Base-by-base conservation (phyloP, 2,797 vertebrate species). In the Enteromius paludinosus region DNA sequence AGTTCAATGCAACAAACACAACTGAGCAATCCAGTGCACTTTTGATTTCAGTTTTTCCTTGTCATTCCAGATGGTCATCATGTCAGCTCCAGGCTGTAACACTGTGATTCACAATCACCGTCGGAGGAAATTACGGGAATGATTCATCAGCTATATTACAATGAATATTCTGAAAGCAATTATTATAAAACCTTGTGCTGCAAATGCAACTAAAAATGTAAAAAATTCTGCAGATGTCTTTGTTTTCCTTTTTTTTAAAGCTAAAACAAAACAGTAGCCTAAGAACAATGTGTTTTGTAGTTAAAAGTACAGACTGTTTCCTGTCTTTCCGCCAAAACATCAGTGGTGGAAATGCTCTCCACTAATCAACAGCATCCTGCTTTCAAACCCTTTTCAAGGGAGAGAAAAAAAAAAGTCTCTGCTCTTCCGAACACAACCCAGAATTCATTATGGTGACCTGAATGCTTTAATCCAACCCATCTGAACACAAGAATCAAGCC, bases 341-440 rank as follows among this genome's bases (percentile, higher is more conserved):
- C 56, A 45, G 62, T 62, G 30, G 30, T 82, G 75, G 38, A 85
- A 86, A 84, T 82, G 74, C 69, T 86, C 81, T 87, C 82, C 72
- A 20, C 49, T 68, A 66, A 87, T 89, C 86, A 79, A 84, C 83
- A 66, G 12, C 80, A 64, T 52, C 66, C 72, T 64, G 38, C 65
- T 85, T 83, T 82, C 43, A 74, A 59, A 43, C 49, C 78, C 61
- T 18, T 8, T 71, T 61, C 20, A 78, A 68, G 73, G 80, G 82
- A 78, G 41, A 45, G 43, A 45, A 83, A 87, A 81, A 81, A 59
- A 81, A 81, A 59, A 59, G 41, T 77, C 86, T 65, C 49, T 78
- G 47, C 68, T 75, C 52, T 62, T 76, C 70, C 28, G 62, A 66
- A 70, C 54, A 75, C 65, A 61, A 70, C 69, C 52, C 77, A 30